Conservation (phyloP, 2,113 vertebrate species). For the Chaenogobius annularis region DNA sequence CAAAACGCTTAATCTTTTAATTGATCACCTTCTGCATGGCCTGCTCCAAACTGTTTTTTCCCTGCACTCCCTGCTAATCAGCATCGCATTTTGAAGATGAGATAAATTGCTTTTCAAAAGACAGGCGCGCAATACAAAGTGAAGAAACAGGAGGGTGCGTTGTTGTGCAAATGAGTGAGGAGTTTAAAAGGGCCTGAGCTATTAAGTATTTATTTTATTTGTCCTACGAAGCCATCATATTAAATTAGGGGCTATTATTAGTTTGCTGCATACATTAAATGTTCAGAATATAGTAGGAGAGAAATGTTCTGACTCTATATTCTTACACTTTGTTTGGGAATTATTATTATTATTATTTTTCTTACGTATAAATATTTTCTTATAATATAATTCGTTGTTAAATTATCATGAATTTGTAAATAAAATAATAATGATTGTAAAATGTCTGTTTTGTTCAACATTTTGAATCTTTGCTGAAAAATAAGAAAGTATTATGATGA, state of each 20-base stretch:
- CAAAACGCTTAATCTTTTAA: slow-evolving; percentile 99
- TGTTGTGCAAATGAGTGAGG: slow-evolving; percentile 41
- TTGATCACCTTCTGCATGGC: slow-evolving; percentile 89
- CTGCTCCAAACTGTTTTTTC: slow-evolving; percentile 59
- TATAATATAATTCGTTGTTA: background rate
- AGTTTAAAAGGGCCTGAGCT: slow-evolving; percentile 8
- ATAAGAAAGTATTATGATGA: background rate
- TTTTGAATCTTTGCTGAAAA: background rate
- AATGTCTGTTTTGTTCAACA: background rate
- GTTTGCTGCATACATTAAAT: background rate
- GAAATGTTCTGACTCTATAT: background rate
- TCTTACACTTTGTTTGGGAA: no score
- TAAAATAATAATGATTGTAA: background rate
- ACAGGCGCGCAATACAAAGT: slow-evolving; percentile 36
- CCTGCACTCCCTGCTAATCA: slow-evolving; percentile 59
- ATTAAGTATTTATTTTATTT: background rate
- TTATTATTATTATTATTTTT: no score
- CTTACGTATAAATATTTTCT: no score
- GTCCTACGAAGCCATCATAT: background rate
- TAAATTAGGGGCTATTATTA: background rate
- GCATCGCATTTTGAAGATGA: slow-evolving; percentile 73
- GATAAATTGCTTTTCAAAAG: slow-evolving; percentile 69
- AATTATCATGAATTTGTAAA: background rate
- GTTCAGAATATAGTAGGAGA: background rate
- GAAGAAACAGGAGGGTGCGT: slow-evolving; percentile 30